phyloP scores from a whole-genome alignment of 2,797 vertebrate genomes.

The Hippoglossus hippoglossus region DNA sequence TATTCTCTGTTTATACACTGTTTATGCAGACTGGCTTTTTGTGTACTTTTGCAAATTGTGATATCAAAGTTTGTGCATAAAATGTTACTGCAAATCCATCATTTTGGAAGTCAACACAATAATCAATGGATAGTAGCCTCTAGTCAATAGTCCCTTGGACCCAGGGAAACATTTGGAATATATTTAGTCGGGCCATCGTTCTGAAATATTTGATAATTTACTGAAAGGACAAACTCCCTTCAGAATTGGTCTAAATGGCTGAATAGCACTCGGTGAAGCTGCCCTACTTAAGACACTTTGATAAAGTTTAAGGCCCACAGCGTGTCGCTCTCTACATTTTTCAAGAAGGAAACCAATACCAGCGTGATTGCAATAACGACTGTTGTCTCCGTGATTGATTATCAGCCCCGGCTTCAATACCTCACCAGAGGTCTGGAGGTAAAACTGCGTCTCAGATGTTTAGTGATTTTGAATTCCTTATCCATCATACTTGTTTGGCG shows the following conservation, averaged over 20 bases:
- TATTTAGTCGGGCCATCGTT: too few relatives aligned
- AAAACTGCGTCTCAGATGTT: slow-evolving; percentile 37
- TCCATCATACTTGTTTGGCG: slow-evolving; percentile 39
- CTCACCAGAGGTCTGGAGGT: slow-evolving; percentile 35
- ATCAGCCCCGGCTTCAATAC: slow-evolving; percentile 32
- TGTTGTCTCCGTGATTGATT: slow-evolving; percentile 63
- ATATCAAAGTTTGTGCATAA: too few relatives aligned
- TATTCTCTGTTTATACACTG: too few relatives aligned
- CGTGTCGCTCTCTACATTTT: slow-evolving; percentile 38
- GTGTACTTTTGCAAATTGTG: too few relatives aligned
- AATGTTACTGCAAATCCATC: too few relatives aligned
- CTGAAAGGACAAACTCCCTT: too few relatives aligned
- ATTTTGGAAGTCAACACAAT: too few relatives aligned
- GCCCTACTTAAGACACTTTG: slow-evolving; percentile 24
- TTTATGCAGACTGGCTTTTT: too few relatives aligned
- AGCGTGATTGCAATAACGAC: slow-evolving; percentile 32
- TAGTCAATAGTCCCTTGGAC: too few relatives aligned
- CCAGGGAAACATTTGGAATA: too few relatives aligned
- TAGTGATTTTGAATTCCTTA: slow-evolving; percentile 40
- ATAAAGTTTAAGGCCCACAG: slow-evolving; percentile 35
- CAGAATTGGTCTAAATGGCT: neutral
- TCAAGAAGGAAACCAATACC: slow-evolving; percentile 38
- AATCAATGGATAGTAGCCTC: too few relatives aligned
- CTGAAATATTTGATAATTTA: too few relatives aligned
- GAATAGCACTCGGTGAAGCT: neutral